These are phyloP conservation scores for Tortricodes alternella DNA, from an alignment of 2,888 invertebrate species.

Conservation along the genomic window DNA sequence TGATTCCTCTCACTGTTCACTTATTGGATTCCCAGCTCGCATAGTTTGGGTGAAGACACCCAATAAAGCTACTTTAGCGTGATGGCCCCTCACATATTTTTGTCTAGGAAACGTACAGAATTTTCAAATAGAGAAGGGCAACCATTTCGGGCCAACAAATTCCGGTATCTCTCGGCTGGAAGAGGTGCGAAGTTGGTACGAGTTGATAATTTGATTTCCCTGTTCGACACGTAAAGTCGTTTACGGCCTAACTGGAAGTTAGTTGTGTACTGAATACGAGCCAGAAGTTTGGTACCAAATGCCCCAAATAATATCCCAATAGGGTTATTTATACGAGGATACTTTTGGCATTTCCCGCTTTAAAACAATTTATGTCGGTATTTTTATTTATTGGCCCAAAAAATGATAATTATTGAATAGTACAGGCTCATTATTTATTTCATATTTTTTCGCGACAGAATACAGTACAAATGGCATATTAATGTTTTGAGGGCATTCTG, in stretches of 20 bases:
- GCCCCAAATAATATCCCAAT: conserved; percentile 46
- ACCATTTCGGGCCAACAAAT: conserved; percentile 61
- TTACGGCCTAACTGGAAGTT: conserved; percentile 75
- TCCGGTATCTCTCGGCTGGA: conserved; percentile 61
- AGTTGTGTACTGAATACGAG: conserved; percentile 62
- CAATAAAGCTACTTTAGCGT: conserved; percentile 76
- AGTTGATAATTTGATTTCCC: conserved; percentile 81
- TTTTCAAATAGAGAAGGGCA: conserved; percentile 67
- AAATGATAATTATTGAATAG: too few relatives aligned
- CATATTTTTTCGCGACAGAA: too few relatives aligned
- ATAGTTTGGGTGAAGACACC: conserved; percentile 73
- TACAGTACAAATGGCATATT: too few relatives aligned
- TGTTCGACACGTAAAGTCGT: conserved; percentile 80
- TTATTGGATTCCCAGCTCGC: conserved; percentile 76
- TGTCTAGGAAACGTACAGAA: conserved; percentile 67
- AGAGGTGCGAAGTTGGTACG: conserved; percentile 74
- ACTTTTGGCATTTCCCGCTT: not conserved
- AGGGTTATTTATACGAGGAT: conserved; percentile 1
- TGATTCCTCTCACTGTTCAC: conserved; percentile 71
- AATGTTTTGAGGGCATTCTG: too few relatives aligned
- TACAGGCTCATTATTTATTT: too few relatives aligned
- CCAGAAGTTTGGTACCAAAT: conserved; percentile 56
- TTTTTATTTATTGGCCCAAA: too few relatives aligned
- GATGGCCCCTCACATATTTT: conserved; percentile 68
- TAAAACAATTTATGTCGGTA: too few relatives aligned